Percentiles rank a stretch among this genome's conserved stretches.
Evolutionary conservation across 2,888 invertebrate genomes (phyloP).

Genomic region (Cosmia trapezina): DNA sequence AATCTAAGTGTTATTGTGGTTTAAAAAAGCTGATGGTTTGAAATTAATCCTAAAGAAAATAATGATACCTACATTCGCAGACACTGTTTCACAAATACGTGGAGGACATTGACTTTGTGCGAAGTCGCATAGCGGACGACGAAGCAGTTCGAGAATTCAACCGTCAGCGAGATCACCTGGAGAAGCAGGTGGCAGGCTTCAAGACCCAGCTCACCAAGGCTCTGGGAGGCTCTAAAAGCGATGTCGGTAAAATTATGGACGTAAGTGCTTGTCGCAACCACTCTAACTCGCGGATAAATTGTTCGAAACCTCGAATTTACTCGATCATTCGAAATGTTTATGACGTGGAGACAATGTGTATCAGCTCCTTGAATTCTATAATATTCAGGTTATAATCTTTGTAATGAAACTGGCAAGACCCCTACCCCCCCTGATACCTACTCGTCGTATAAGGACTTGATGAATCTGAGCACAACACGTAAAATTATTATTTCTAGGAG

Average conservation of each 20-base stretch:
- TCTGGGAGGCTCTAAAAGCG: conserved; percentile 86
- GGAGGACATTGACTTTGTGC: conserved; percentile 92
- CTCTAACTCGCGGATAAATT: neutral
- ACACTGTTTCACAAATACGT: conserved; percentile 93
- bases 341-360: neutral
- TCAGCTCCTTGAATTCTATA: neutral
- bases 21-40: neutral
- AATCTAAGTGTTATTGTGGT: neutral
- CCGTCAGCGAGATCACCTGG: conserved; percentile 95
- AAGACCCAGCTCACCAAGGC: conserved; percentile 81
- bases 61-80: conserved; percentile 72
- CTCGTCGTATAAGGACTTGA: neutral
- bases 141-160: conserved; percentile 94
- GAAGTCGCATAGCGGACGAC: conserved; percentile 92
- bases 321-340: conserved; percentile 3
- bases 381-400: conserved; percentile 1
- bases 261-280: conserved; percentile 74
- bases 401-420: neutral
- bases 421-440: too few relatives aligned
- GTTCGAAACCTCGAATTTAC: neutral
- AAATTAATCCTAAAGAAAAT: conserved; percentile 2
- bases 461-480: neutral
- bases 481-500: conserved; percentile 85
- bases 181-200: conserved; percentile 89
- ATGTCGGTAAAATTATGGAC: conserved; percentile 92